These are phyloP conservation scores for Pagetopsis macropterus DNA, from an alignment of 2,797 vertebrate genomes.

Conservation along the genomic window DNA sequence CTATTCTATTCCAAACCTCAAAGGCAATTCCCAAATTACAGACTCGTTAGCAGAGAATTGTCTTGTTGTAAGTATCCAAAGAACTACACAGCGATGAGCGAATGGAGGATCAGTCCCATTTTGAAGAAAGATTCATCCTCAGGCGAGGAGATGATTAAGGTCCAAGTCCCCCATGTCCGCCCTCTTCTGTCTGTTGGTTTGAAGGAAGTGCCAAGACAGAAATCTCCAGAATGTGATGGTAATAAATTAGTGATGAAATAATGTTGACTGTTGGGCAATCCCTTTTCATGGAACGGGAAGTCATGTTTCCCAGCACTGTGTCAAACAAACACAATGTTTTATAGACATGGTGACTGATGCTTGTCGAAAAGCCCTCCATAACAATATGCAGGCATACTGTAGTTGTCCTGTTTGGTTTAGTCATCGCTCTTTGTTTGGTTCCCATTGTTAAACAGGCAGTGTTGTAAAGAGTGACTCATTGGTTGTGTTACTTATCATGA, in stretches of 20 bases:
- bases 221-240: constrained; percentile 72
- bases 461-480: constrained; percentile 49
- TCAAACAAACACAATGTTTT: constrained; percentile 69
- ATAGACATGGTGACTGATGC: constrained; percentile 56
- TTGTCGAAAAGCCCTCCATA: constrained; percentile 37
- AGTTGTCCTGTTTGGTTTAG: constrained; percentile 32
- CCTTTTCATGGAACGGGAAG: constrained; percentile 65
- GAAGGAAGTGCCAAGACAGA: constrained; percentile 56
- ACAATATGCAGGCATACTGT: constrained; percentile 55
- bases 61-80: constrained; percentile 45
- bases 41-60: constrained; percentile 42
- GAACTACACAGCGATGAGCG: constrained; percentile 35
- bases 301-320: constrained; percentile 67
- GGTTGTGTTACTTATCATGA: constrained; percentile 37
- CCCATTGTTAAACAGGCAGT: constrained; percentile 26
- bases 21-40: constrained; percentile 64
- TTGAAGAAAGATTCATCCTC: constrained; percentile 38
- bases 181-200: constrained; percentile 63
- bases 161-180: constrained; percentile 28
- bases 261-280: constrained; percentile 65
- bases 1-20: constrained; percentile 57
- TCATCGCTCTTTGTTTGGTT: constrained; percentile 54
- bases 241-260: constrained; percentile 78
- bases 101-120: constrained; percentile 33
- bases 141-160: constrained; percentile 58